Evolutionary conservation across 2,888 invertebrate species (phyloP), one percentile per base, ranked within the genome.

Genomic region (Meganola albula): DNA sequence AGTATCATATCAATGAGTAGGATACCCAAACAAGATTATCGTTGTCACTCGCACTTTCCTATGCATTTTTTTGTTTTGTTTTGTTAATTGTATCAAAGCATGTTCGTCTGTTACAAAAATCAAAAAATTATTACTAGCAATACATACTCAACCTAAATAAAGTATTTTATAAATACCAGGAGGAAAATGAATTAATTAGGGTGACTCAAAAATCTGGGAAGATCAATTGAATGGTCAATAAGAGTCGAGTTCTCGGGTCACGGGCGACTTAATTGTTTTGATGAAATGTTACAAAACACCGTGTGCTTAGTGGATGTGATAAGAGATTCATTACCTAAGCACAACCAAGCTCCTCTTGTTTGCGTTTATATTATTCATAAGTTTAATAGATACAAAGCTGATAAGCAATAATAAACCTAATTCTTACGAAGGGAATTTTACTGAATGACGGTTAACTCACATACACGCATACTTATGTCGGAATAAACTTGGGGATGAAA

Each of bases 201-300:
- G 51, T 49, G 50, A 53, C 59, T 61, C 59, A 53, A 63, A 74
- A 75, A 76, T 74, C 71, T 64, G 58, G 61, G 63, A 68, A 67
- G 68, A 73, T 71, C 74, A 80, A 83, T 80, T 82, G 72, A 67
- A 51, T 71, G 71, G 71, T 72, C 74, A 77, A 76, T 74, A 69
- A 69, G 71, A 68, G 70, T 64, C 70, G 72, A 63, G 64, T 66
- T 58, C 16, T 16, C 52, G 61, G 82, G 82, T 80, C 82, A 80
- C 58, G 77, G 77, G 58, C 74, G 58, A 53, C 58, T 62, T 73
- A 74, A 80, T 79, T 78, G 63, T 58, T 67, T 58, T 52, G 53
- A 62, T 63, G 55, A 53, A 65, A 64, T 58, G 51, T 36, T 49
- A 47, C 49, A 44, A 63, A 48, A 55, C 41, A 45, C 42, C 24